These are phyloP conservation scores for Apistogramma diplotaenia DNA, from an alignment of 2,113 vertebrate genomes.

Conservation along the genomic window DNA sequence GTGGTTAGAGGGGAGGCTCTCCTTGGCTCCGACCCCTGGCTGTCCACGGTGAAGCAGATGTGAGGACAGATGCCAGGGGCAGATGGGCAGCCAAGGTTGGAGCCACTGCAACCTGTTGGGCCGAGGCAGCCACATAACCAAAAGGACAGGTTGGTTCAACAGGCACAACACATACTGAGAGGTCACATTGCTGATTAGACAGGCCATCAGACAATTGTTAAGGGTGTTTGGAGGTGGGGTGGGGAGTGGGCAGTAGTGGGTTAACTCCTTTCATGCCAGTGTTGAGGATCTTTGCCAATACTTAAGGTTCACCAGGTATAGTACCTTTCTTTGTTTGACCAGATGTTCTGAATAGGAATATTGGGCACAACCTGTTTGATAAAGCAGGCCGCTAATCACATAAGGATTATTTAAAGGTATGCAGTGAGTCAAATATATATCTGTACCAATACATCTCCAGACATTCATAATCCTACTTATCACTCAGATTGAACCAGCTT, in stretches of 20 bases:
- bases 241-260: neutral
- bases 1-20: constrained; percentile 44
- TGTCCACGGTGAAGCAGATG: constrained; percentile 73
- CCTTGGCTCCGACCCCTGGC: constrained; percentile 76
- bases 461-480: neutral
- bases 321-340: neutral
- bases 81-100: constrained; percentile 82
- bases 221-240: neutral
- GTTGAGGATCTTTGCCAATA: neutral
- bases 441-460: neutral
- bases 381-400: neutral
- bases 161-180: constrained; percentile 3
- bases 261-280: neutral
- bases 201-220: constrained; percentile 1
- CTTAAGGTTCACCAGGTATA: neutral
- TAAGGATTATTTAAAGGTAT: neutral
- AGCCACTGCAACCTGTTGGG: constrained; percentile 86
- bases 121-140: constrained; percentile 79
- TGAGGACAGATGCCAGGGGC: constrained; percentile 84
- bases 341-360: neutral
- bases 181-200: neutral
- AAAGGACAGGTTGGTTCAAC: constrained; percentile 75
- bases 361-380: neutral
- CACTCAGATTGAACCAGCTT: neutral
- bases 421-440: neutral